Evolutionary conservation across 2,113 vertebrate genomes (phyloP), one percentile per base, ranked within the genome.

Genomic region (Chamaetylas fuelleborni): DNA sequence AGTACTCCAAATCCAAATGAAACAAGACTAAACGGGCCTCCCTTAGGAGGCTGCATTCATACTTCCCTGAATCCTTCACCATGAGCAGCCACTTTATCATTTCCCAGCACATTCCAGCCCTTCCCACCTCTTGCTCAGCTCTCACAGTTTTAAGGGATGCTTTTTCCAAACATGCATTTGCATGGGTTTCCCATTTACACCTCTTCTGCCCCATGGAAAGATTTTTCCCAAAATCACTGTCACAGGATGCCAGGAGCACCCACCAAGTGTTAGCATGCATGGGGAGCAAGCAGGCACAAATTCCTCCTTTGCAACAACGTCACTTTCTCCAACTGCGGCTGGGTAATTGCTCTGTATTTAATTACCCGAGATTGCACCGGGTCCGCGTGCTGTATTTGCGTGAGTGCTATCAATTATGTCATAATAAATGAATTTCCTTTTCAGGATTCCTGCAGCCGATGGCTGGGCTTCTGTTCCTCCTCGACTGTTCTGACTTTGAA

Each of bases 401-500:
- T 93, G 91, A 7, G 0, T 16, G 14, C 96, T 97, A 98, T 98
- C 97, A 98, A 98, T 98, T 98, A 98, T 98, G 98, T 98, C 98
- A 98, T 98, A 98, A 99, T 98, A 98, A 99, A 98, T 98, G 97
- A 97, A 98, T 98, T 98, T 98, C 96, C 98, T 97, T 98, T 98
- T 97, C 98, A 98, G 97, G 98, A 97, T 97, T 95, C 97, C 93
- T n/a, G 81, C 96, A 95, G 97, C 95, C 80, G 96, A 97, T 85
- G 94, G 94, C 97, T 95, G 91, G 98, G 96, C 93, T 97, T 97
- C 96, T 97, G 71, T 88, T 97, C 96, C 97, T 96, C 95, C 97
- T 97, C 98, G 98, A 97, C 98, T 98, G 97, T 97, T 98, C 98
- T 98, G 98, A 99, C 98, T 98, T 98, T 98, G 98, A 99, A 99